Conservation (phyloP, 2,888 invertebrate genomes). For the Scaptomyza polygonia region DNA sequence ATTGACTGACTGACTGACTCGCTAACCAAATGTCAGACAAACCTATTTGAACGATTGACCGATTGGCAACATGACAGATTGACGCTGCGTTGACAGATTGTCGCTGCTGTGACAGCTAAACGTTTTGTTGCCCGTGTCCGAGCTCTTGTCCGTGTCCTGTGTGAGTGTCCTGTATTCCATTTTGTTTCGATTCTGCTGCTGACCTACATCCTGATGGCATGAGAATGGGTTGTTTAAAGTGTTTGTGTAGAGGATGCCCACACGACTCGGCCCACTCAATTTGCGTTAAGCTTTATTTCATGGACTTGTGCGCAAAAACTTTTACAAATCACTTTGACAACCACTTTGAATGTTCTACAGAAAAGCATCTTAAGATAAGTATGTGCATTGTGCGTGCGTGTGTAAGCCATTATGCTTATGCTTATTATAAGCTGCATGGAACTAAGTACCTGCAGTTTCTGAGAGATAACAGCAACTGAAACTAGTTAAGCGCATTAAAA, state of each 20-base stretch:
- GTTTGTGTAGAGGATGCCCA: too few relatives aligned
- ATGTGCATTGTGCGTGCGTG: neutral
- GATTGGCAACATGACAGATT: conserved; percentile 29
- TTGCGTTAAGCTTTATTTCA: conserved; percentile 61
- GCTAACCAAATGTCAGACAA: conserved; percentile 38
- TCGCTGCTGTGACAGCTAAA: conserved; percentile 34
- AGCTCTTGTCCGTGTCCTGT: neutral
- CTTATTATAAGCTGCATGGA: neutral
- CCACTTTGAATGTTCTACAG: conserved; percentile 5
- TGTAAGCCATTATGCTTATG: neutral
- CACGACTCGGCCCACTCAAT: conserved; percentile 32
- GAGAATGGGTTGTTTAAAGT: neutral
- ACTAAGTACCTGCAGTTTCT: neutral
- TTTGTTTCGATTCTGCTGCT: neutral
- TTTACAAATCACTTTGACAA: conserved; percentile 34
- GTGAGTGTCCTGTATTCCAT: neutral
- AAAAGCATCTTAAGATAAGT: neutral
- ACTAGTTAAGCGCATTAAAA: neutral
- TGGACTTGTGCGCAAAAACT: conserved; percentile 51
- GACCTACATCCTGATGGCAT: conserved; percentile 2
- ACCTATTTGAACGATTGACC: conserved; percentile 44
- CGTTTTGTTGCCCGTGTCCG: neutral
- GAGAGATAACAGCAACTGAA: neutral
- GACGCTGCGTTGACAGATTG: conserved; percentile 35
- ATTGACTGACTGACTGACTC: conserved; percentile 61